A percentile compares a stretch with the other conserved stretches of the same genome.
phyloP scores from a whole-genome alignment of 2,888 invertebrate genomes.

The Vanessa cardui region DNA sequence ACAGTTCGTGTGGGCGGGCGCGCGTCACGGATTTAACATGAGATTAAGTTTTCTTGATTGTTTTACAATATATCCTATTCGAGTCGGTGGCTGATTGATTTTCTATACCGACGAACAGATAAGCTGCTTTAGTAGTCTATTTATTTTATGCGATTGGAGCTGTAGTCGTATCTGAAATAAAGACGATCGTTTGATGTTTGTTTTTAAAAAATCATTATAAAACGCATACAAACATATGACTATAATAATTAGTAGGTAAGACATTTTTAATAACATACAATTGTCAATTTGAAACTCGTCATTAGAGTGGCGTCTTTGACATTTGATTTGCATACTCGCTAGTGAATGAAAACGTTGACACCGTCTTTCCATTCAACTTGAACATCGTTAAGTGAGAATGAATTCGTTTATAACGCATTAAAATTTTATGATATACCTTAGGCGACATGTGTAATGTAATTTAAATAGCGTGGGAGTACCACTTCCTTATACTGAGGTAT shows the following conservation, averaged over 20 bases:
- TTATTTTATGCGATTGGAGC: background rate
- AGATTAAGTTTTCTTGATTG: constrained; percentile 74
- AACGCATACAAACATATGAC: too few species aligned
- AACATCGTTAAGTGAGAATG: constrained; percentile 28
- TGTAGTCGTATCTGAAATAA: background rate
- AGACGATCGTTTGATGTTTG: background rate
- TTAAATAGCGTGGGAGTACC: constrained; percentile 29
- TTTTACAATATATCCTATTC: constrained; percentile 56
- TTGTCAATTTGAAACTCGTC: constrained; percentile 22
- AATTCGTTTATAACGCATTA: constrained; percentile 34
- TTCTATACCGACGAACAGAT: constrained; percentile 8
- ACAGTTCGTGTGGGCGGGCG: constrained; percentile 76
- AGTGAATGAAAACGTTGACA: constrained; percentile 34
- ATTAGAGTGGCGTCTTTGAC: constrained; percentile 19
- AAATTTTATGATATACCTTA: constrained; percentile 32
- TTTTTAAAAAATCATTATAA: background rate
- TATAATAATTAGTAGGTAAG: background rate
- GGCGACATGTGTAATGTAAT: constrained; percentile 23
- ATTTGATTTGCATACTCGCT: constrained; percentile 29
- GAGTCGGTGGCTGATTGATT: constrained; percentile 20
- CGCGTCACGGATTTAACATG: constrained; percentile 69
- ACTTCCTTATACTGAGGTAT: constrained; percentile 24
- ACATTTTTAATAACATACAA: background rate
- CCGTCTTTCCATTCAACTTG: constrained; percentile 29
- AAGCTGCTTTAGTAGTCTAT: constrained; percentile 15